Conservation (phyloP, 2,888 invertebrate genomes). For the Thysanoteuthis rhombus region DNA sequence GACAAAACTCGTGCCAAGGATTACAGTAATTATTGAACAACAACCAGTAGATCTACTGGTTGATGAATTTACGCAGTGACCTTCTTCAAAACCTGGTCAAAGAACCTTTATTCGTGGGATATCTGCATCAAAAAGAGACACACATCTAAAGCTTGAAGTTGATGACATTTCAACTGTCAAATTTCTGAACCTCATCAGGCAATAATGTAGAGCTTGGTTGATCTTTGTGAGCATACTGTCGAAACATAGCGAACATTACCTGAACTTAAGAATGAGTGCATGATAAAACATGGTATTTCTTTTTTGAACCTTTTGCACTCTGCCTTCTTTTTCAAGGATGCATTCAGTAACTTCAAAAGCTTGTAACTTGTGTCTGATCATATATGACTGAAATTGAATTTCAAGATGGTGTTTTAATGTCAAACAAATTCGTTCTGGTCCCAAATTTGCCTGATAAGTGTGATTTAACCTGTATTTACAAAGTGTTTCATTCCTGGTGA, state of each 20-base stretch:
- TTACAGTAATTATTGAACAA: conserved; percentile 36
- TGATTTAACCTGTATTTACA: too few species aligned
- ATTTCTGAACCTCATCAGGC: not conserved
- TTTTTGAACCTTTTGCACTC: not conserved
- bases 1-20: conserved; percentile 36
- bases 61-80: not conserved
- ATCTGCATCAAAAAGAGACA: not conserved
- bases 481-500: not conserved
- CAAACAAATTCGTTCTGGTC: not conserved
- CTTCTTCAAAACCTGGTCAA: not conserved
- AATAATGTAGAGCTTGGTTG: not conserved
- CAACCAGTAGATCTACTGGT: not conserved
- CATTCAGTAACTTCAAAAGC: too few species aligned
- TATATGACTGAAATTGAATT: too few species aligned
- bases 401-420: not conserved
- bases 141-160: not conserved
- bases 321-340: too few species aligned
- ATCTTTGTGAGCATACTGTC: not conserved
- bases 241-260: not conserved
- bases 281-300: not conserved
- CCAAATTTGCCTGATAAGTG: not conserved
- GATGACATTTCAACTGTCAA: not conserved
- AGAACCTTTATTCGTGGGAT: not conserved
- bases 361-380: too few species aligned
- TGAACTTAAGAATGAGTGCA: not conserved